Percentiles rank a stretch among this genome's conserved stretches.
Conservation (phyloP, 2,797 vertebrate genomes). For the Pangasius djambal region DNA sequence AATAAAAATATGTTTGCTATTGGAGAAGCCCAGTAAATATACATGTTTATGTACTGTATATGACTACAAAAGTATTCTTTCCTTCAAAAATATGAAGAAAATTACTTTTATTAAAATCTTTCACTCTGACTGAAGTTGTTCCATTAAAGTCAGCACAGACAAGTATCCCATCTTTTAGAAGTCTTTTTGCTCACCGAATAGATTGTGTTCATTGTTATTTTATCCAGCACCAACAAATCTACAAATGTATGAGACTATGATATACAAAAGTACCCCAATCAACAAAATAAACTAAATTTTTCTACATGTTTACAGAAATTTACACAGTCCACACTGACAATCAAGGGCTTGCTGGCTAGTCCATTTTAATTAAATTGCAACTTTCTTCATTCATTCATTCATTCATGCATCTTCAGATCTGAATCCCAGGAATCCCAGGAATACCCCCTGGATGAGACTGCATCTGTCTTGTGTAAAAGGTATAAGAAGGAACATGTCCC, state of each 20-base stretch:
- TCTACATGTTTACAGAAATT: not conserved
- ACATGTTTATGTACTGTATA: not conserved
- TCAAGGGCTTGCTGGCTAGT: not conserved
- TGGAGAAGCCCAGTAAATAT: not conserved
- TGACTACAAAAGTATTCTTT: not conserved
- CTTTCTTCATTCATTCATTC: not conserved
- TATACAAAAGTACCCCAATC: no score
- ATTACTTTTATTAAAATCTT: not conserved
- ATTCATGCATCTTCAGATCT: not conserved
- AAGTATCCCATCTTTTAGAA: not conserved
- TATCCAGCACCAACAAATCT: not conserved
- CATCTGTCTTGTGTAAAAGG: not conserved
- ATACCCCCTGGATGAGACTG: not conserved
- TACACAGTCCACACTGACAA: not conserved
- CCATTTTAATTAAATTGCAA: not conserved
- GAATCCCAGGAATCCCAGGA: not conserved
- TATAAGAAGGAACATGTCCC: not conserved
- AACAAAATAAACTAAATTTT: no score
- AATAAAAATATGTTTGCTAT: not conserved
- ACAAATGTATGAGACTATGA: not conserved
- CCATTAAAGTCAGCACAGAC: not conserved
- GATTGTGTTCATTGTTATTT: not conserved
- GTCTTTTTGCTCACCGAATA: not conserved
- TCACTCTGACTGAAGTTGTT: not conserved
- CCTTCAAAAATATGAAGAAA: not conserved